These are phyloP conservation scores for Drosophila kepulauana DNA, from an alignment of 1,140 invertebrate genomes.

Conservation along the genomic window DNA sequence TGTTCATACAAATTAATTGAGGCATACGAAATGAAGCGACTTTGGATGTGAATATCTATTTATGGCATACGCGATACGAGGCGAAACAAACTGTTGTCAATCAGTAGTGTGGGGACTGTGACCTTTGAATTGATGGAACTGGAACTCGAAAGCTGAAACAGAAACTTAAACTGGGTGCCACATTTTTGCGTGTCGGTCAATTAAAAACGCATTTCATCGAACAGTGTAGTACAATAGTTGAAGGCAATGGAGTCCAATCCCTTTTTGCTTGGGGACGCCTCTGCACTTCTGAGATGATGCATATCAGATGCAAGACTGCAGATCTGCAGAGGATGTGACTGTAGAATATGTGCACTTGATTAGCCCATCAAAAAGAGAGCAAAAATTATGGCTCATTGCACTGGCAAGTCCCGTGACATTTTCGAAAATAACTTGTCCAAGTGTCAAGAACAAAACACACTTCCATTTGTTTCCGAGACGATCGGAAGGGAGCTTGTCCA, in stretches of 20 bases:
- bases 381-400: slow-evolving; percentile 18
- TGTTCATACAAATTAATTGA: slow-evolving; percentile 69
- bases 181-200: slow-evolving; percentile 34
- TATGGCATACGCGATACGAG: slow-evolving; percentile 36
- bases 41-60: slow-evolving; percentile 56
- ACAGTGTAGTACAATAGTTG: background rate
- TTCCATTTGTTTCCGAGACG: background rate
- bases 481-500: background rate
- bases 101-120: slow-evolving; percentile 42
- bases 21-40: slow-evolving; percentile 52
- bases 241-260: background rate
- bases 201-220: slow-evolving; percentile 12
- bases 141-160: background rate
- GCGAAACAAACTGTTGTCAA: slow-evolving; percentile 42
- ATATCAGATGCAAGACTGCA: background rate
- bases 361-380: slow-evolving; percentile 5
- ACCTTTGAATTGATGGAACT: slow-evolving; percentile 33
- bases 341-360: slow-evolving; percentile 28
- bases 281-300: background rate
- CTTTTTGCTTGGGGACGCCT: background rate
- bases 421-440: slow-evolving; percentile 20
- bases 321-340: background rate
- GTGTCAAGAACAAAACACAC: slow-evolving; percentile 21
- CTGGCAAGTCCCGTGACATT: background rate
- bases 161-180: slow-evolving; percentile 6